phyloP scores from a whole-genome alignment of 2,797 vertebrate genomes.

The Diplodus puntazzo region DNA sequence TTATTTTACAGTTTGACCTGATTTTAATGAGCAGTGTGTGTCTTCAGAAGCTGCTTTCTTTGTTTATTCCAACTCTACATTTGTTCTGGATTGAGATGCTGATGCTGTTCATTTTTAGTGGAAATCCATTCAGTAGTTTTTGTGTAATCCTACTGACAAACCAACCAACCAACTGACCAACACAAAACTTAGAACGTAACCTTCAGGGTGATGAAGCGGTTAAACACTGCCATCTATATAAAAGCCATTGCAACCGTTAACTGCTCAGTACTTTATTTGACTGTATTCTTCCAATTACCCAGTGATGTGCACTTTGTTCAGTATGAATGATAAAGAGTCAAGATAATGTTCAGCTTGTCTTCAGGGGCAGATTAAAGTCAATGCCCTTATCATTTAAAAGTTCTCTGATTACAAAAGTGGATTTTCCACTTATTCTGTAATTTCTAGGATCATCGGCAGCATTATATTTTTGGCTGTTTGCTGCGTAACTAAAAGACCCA shows the following conservation, averaged over 20 bases:
- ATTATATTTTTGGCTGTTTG: background rate
- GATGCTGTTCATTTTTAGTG: too few species aligned
- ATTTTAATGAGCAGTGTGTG: too few species aligned
- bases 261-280: background rate
- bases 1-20: too few species aligned
- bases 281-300: background rate
- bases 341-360: background rate
- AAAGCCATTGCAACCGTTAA: slow-evolving; percentile 6
- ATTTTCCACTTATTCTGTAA: background rate
- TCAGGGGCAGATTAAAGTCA: background rate
- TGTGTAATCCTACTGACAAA: too few species aligned
- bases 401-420: background rate
- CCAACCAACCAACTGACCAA: too few species aligned
- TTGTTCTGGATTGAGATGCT: too few species aligned
- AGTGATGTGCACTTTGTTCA: background rate
- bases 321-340: slow-evolving; percentile 2
- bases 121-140: too few species aligned
- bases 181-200: too few species aligned
- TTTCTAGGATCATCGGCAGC: background rate
- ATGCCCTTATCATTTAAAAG: background rate
- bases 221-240: background rate
- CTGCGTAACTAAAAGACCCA: background rate
- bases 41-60: too few species aligned
- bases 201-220: background rate
- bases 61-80: too few species aligned